Conservation (phyloP, 2,113 vertebrate species). For the Menidia beryllina region DNA sequence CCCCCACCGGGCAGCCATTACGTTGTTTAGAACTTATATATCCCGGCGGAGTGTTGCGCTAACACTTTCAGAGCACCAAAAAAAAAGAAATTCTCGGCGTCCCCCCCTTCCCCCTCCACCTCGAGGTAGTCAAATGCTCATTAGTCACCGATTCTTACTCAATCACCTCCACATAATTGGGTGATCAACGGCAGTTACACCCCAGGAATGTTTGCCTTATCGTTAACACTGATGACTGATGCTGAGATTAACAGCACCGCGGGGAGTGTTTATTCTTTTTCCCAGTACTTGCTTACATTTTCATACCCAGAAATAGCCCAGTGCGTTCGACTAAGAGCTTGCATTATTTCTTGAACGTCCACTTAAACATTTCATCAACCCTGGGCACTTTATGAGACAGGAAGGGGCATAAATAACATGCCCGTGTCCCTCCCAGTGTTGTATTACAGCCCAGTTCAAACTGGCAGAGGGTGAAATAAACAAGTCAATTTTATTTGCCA, state of each 20-base stretch:
- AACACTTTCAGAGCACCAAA: constrained; percentile 41
- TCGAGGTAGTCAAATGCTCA: constrained; percentile 37
- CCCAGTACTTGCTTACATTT: constrained; percentile 24
- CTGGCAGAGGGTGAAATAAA: constrained; percentile 7
- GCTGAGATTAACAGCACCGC: constrained; percentile 40
- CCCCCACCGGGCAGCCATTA: constrained; percentile 47
- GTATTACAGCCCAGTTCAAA: constrained; percentile 20
- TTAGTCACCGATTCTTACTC: constrained; percentile 44
- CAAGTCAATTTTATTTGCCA: constrained; percentile 1
- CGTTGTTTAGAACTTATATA: constrained; percentile 58
- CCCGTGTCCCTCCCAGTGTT: constrained; percentile 21
- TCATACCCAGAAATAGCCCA: constrained; percentile 37
- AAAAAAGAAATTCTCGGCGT: constrained; percentile 51
- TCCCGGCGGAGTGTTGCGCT: constrained; percentile 29
- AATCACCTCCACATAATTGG: constrained; percentile 48
- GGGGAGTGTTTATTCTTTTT: constrained; percentile 51
- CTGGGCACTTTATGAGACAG: constrained; percentile 9
- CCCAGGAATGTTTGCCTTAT: constrained; percentile 65
- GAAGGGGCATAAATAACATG: constrained; percentile 19
- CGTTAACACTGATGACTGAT: constrained; percentile 53
- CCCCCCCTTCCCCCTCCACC: constrained; percentile 21
- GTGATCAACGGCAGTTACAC: constrained; percentile 53
- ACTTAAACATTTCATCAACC: constrained; percentile 7
- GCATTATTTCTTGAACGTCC: constrained; percentile 18
- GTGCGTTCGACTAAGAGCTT: constrained; percentile 16